Percentiles rank a stretch among this genome's conserved stretches.
These are phyloP conservation scores for Probaryconus sp. DNA, from an alignment of 1,140 invertebrate genomes.

Conservation along the genomic window DNA sequence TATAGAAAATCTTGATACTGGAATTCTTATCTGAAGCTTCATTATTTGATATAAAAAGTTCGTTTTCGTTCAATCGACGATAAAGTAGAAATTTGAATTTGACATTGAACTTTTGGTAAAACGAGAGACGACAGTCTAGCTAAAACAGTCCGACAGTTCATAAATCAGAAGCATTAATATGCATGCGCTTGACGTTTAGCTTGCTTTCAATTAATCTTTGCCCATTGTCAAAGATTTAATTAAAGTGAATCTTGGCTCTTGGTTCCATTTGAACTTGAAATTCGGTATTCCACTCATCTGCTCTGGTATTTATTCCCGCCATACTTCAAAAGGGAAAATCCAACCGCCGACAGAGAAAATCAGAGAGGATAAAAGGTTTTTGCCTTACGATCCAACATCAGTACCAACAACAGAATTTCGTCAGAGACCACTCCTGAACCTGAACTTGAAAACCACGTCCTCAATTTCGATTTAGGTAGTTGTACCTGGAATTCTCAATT, in stretches of 20 bases:
- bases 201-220: background rate
- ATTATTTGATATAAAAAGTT: no score
- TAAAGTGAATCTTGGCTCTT: slow-evolving; percentile 12
- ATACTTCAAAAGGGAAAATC: slow-evolving; percentile 5
- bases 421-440: background rate
- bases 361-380: slow-evolving; percentile 7
- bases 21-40: no score
- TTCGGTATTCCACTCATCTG: slow-evolving; percentile 14
- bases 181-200: no score
- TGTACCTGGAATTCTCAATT: slow-evolving; percentile 13
- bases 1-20: no score
- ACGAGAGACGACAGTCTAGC: no score
- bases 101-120: no score
- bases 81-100: no score
- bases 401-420: no score
- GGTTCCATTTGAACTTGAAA: slow-evolving; percentile 22
- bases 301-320: slow-evolving; percentile 6
- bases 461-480: slow-evolving; percentile 24
- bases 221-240: slow-evolving; percentile 16
- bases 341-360: slow-evolving; percentile 7
- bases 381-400: no score
- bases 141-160: no score
- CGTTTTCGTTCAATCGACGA: no score
- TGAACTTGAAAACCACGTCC: background rate
- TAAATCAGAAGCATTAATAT: no score